A percentile compares a stretch with the other conserved stretches of the same genome.
phyloP scores from a whole-genome alignment of 2,797 vertebrate genomes.

The Okamejei kenojei region DNA sequence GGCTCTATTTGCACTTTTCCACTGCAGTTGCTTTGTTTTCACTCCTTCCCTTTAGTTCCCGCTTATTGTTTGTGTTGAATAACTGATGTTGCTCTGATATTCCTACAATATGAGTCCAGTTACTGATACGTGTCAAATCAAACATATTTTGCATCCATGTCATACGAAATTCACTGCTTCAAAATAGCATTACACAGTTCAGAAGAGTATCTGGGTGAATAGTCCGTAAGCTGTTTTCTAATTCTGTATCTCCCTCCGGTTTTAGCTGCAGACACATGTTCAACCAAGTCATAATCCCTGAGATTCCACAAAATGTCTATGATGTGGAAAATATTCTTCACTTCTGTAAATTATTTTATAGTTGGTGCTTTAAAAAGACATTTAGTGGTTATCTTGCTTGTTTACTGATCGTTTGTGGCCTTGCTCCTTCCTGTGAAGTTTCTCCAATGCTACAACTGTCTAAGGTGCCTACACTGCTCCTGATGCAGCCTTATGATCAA shows the following conservation, averaged over 20 bases:
- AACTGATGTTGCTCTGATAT: slow-evolving; percentile 51
- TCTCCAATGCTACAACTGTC: too few species aligned
- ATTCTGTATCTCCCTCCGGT: not conserved
- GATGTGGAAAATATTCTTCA: not conserved
- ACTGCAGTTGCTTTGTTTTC: slow-evolving; percentile 56
- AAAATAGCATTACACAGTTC: not conserved
- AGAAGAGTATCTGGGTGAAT: not conserved
- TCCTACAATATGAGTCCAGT: too few species aligned
- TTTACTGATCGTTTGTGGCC: too few species aligned
- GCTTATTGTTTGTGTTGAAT: slow-evolving; percentile 65
- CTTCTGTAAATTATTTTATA: not conserved
- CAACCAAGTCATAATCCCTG: not conserved
- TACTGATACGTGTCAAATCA: not conserved
- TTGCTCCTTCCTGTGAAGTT: too few species aligned
- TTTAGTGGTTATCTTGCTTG: not conserved
- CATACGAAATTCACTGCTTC: not conserved
- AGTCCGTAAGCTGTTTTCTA: not conserved
- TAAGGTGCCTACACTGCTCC: too few species aligned
- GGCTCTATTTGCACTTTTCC: slow-evolving; percentile 59
- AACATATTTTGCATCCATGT: not conserved
- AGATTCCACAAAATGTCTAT: not conserved
- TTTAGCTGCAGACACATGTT: not conserved
- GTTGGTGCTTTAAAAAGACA: not conserved
- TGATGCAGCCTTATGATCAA: too few species aligned
- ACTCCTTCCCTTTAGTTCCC: slow-evolving; percentile 69